These are phyloP conservation scores for Lepidurus arcticus DNA, from an alignment of 1,140 invertebrate species.

Conservation along the genomic window DNA sequence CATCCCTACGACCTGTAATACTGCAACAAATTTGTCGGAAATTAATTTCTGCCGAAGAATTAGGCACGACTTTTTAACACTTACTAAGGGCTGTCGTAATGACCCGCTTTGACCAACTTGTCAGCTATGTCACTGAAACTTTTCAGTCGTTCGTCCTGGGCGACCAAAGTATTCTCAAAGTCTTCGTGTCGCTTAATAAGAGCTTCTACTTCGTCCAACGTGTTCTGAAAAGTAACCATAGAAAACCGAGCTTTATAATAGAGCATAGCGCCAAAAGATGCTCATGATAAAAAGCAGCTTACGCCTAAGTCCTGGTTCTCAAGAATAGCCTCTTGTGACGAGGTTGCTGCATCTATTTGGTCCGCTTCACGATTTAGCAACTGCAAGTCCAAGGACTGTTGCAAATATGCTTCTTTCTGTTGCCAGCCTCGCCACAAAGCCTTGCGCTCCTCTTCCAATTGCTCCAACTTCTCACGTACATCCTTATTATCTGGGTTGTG, in stretches of 20 bases:
- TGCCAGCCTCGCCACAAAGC: conserved; percentile 68
- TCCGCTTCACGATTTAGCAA: conserved; percentile 94
- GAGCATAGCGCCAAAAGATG: not conserved
- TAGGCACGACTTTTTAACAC: conserved; percentile 40
- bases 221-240: conserved; percentile 54
- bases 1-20: conserved; percentile 65
- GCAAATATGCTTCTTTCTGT: conserved; percentile 72
- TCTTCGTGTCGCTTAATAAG: conserved; percentile 89
- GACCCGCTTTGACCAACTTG: conserved; percentile 69
- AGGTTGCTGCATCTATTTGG: conserved; percentile 90
- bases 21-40: conserved; percentile 44
- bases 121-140: conserved; percentile 80
- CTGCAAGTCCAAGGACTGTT: conserved; percentile 79
- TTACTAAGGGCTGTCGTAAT: conserved; percentile 81
- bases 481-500: conserved; percentile 56
- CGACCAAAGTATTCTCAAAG: conserved; percentile 85
- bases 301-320: conserved; percentile 83
- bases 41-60: not conserved
- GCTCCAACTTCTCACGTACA: conserved; percentile 62
- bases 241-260: not conserved
- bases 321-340: conserved; percentile 87
- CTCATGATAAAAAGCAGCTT: conserved; percentile 42
- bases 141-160: conserved; percentile 86
- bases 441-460: conserved; percentile 67
- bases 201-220: conserved; percentile 89